These are phyloP conservation scores for Stenotaenia linearis DNA, from an alignment of 2,888 invertebrate genomes.

Conservation along the genomic window DNA sequence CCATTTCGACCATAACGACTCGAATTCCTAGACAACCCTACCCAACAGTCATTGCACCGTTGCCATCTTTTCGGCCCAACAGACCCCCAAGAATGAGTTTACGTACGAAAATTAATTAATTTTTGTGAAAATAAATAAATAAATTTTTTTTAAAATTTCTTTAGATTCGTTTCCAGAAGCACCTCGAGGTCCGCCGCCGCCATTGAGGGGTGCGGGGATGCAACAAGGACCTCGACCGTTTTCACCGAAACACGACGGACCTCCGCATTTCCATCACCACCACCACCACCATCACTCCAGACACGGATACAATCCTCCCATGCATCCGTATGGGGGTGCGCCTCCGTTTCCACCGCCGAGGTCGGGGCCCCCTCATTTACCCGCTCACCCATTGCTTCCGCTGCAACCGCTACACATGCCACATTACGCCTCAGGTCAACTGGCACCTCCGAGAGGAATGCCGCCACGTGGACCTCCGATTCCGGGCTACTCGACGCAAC, in stretches of 20 bases:
- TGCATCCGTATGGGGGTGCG: neutral
- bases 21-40: neutral
- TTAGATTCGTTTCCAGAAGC: neutral
- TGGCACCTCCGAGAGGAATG: neutral
- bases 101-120: too few relatives aligned
- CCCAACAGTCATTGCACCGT: neutral
- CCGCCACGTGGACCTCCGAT: neutral
- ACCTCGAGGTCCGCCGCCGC: neutral
- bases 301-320: neutral
- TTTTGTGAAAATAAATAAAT: neutral
- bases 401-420: neutral
- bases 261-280: neutral
- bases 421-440: neutral
- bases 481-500: neutral
- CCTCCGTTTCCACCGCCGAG: neutral
- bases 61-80: neutral
- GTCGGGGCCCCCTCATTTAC: neutral
- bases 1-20: neutral
- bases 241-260: neutral
- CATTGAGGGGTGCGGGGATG: neutral
- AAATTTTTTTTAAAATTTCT: neutral
- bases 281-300: slow-evolving; percentile 2
- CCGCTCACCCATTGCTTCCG: neutral
- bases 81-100: neutral
- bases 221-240: neutral